Conservation (phyloP, 2,888 invertebrate genomes). For the Pseudococcus longispinus region DNA sequence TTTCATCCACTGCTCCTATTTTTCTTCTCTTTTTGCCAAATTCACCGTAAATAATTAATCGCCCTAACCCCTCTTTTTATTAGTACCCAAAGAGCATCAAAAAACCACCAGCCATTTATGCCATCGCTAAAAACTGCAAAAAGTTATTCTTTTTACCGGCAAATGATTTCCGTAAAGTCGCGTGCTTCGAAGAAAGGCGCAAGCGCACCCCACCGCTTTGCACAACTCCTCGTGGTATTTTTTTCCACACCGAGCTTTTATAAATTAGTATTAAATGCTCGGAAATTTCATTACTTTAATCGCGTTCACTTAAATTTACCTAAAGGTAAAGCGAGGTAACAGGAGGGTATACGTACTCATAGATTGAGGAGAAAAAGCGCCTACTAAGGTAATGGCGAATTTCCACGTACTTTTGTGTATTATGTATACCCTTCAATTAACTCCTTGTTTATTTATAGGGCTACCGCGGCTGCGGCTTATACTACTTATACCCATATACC, state of each 20-base stretch:
- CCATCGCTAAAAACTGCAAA: background rate
- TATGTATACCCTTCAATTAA: constrained; percentile 53
- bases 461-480: constrained; percentile 27
- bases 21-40: constrained; percentile 31
- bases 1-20: background rate
- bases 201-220: background rate
- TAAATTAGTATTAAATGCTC: constrained; percentile 32
- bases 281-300: constrained; percentile 39
- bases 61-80: background rate
- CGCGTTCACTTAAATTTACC: background rate
- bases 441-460: constrained; percentile 56
- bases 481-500: background rate
- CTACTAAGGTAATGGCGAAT: constrained; percentile 23
- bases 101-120: background rate
- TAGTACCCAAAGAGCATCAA: background rate
- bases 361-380: background rate
- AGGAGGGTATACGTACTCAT: background rate
- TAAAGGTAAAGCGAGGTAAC: background rate
- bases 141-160: background rate
- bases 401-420: constrained; percentile 13
- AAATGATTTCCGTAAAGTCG: background rate
- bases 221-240: background rate
- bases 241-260: background rate
- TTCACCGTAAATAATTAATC: constrained; percentile 53
- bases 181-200: background rate